phyloP scores from a whole-genome alignment of 2,888 invertebrate genomes.

The Lepidochrysops patricia region DNA sequence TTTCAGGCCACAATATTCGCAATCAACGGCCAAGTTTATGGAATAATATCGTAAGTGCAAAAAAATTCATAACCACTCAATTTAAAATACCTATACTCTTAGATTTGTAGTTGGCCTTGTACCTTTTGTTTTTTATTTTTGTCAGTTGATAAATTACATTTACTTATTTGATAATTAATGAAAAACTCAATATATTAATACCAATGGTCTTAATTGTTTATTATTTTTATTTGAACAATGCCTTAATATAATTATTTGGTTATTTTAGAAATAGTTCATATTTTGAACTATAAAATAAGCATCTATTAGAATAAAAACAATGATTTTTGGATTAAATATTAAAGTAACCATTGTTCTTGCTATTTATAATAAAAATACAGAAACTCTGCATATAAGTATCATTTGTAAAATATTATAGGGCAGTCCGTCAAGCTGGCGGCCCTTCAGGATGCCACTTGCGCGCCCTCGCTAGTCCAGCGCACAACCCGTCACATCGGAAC shows the following conservation, averaged over 20 bases:
- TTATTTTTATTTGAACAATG: no score
- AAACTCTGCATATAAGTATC: no score
- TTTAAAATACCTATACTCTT: neutral
- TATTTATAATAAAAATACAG: no score
- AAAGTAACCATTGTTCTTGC: no score
- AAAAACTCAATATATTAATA: no score
- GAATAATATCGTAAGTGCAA: constrained; percentile 12
- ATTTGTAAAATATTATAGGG: constrained; percentile 34
- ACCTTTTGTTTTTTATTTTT: neutral
- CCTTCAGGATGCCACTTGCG: constrained; percentile 83
- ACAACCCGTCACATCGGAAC: constrained; percentile 78
- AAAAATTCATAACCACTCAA: neutral
- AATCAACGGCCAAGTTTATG: constrained; percentile 7
- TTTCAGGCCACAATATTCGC: constrained; percentile 3
- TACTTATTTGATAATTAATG: neutral
- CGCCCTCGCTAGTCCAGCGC: constrained; percentile 77
- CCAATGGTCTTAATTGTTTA: no score
- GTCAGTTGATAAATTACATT: neutral
- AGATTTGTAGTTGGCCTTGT: neutral
- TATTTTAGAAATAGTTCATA: no score
- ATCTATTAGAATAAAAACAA: no score
- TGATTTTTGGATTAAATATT: no score
- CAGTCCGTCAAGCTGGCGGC: constrained; percentile 85
- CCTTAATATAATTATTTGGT: no score
- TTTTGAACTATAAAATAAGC: no score